Conservation (phyloP, 2,888 invertebrate genomes). For the Hyposoter didymator region DNA sequence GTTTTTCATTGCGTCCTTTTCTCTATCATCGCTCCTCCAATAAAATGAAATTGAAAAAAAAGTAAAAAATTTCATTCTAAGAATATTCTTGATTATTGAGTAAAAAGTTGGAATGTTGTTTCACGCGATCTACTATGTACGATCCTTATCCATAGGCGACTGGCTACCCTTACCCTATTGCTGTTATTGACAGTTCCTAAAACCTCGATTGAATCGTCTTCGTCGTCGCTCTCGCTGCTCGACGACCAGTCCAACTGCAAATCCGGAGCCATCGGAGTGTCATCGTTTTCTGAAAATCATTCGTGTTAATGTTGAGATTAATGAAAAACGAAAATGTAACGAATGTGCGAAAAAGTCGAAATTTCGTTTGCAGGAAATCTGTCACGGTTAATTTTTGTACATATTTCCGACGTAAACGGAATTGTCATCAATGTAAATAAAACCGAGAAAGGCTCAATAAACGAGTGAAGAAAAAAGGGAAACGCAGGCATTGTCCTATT, state of each 20-base stretch:
- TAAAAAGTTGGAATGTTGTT: neutral
- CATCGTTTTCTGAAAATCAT: slow-evolving; percentile 76
- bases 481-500: no score
- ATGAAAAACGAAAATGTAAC: neutral
- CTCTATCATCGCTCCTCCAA: neutral
- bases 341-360: neutral
- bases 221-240: slow-evolving; percentile 87
- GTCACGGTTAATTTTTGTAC: neutral
- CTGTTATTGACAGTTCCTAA: slow-evolving; percentile 80
- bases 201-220: slow-evolving; percentile 86
- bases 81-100: neutral
- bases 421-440: neutral
- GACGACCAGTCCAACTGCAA: slow-evolving; percentile 91
- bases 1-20: neutral
- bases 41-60: neutral
- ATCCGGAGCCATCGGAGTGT: slow-evolving; percentile 89
- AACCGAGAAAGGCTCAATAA: neutral
- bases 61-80: neutral
- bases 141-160: neutral
- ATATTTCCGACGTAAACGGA: neutral
- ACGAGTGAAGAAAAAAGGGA: no score
- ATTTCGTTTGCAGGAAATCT: neutral
- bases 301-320: neutral
- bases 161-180: slow-evolving; percentile 68
- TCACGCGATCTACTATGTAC: neutral